A percentile compares a stretch with the other conserved stretches of the same genome.
phyloP scores from a whole-genome alignment of 2,797 vertebrate species.

The Limnodromus scolopaceus region DNA sequence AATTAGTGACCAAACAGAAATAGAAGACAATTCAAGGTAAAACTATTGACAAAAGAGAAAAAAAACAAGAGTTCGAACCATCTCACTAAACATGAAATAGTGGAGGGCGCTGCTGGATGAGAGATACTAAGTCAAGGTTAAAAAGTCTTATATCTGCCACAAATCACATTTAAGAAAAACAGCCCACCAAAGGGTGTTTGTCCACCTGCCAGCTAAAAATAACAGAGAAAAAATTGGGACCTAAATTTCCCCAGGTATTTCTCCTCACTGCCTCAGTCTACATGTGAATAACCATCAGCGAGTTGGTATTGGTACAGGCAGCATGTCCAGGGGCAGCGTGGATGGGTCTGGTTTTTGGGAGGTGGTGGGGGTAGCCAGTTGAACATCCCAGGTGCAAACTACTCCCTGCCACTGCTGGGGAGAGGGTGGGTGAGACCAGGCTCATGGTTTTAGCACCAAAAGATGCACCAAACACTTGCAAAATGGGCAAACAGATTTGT shows the following conservation, averaged over 20 bases:
- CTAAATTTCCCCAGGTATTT: neutral
- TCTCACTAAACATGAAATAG: neutral
- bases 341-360: neutral
- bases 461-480: rapidly evolving
- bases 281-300: neutral
- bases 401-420: neutral
- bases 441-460: neutral
- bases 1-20: neutral
- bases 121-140: neutral
- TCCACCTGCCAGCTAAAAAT: neutral
- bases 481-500: rapidly evolving
- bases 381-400: neutral
- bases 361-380: rapidly evolving
- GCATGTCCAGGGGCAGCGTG: rapidly evolving
- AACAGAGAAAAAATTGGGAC: neutral
- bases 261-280: neutral
- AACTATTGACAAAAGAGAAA: neutral
- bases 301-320: neutral
- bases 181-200: neutral
- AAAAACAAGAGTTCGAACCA: neutral
- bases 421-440: neutral
- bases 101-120: neutral
- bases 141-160: neutral
- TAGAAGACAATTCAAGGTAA: neutral
- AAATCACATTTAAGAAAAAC: neutral